These are phyloP conservation scores for Hesperophylax magnus DNA, from an alignment of 1,140 invertebrate species.

Conservation along the genomic window DNA sequence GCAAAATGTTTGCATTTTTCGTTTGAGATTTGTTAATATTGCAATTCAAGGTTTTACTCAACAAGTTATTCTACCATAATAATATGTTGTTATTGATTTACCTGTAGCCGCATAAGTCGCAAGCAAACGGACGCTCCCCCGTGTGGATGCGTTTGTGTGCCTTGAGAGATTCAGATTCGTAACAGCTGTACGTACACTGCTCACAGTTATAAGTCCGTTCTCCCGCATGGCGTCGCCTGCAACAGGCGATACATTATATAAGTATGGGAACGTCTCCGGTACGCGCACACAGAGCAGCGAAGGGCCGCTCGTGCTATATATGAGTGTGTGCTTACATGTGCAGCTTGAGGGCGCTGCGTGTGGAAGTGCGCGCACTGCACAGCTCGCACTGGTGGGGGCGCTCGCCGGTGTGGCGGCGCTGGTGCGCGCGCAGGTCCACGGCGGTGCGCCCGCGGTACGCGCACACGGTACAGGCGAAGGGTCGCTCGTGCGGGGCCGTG, in stretches of 20 bases:
- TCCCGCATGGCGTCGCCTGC: conserved; percentile 38
- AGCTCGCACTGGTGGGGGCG: conserved; percentile 36
- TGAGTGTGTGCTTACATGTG: conserved; percentile 30
- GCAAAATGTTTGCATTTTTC: too few species aligned
- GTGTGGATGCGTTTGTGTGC: conserved; percentile 46
- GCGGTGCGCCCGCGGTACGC: conserved; percentile 26
- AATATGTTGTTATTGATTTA: not conserved
- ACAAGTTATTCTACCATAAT: not conserved
- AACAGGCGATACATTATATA: too few species aligned
- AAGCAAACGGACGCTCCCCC: conserved; percentile 43
- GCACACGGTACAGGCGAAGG: conserved; percentile 29
- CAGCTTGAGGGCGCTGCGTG: conserved; percentile 40
- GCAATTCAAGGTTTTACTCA: too few species aligned
- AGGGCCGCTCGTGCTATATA: not conserved
- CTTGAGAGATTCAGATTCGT: conserved; percentile 27
- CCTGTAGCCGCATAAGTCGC: conserved; percentile 46
- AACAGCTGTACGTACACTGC: conserved; percentile 45
- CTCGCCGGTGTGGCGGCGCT: conserved; percentile 42
- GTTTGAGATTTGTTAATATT: too few species aligned
- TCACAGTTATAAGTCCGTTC: conserved; percentile 36
- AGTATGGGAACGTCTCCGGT: too few species aligned
- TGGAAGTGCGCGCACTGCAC: conserved; percentile 35
- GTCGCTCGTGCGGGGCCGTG: not conserved
- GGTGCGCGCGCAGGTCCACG: conserved; percentile 31
- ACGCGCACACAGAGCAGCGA: too few species aligned